Percentiles rank a stretch among this genome's conserved stretches.
These are phyloP conservation scores for Abramis brama DNA, from an alignment of 2,113 vertebrate species.

Conservation along the genomic window DNA sequence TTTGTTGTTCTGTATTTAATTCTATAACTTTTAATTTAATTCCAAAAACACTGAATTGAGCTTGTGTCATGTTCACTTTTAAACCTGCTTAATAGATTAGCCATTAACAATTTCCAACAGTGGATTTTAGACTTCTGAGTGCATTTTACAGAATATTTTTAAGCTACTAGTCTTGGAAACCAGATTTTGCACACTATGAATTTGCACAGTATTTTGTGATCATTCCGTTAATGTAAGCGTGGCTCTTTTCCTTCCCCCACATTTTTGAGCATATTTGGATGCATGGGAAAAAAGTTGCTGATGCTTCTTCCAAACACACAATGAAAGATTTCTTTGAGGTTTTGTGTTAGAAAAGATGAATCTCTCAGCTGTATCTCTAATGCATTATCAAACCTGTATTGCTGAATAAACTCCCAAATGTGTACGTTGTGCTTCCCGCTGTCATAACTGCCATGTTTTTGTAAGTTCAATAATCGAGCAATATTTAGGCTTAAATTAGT, in stretches of 20 bases:
- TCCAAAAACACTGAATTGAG: neutral
- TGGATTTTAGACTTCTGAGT: neutral
- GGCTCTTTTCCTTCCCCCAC: neutral
- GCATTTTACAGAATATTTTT: neutral
- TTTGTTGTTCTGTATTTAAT: neutral
- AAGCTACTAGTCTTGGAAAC: neutral
- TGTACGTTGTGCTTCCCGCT: neutral
- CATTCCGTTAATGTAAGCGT: constrained; percentile 8
- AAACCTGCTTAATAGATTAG: neutral
- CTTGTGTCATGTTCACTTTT: neutral
- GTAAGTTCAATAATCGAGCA: neutral
- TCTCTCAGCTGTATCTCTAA: neutral
- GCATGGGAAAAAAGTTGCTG: neutral
- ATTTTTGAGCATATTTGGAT: constrained; percentile 21
- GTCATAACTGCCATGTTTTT: neutral
- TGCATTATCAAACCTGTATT: neutral
- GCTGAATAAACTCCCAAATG: constrained; percentile 6
- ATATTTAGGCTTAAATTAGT: neutral
- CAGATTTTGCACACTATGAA: constrained; percentile 10
- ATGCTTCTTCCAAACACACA: neutral
- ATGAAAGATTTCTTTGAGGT: neutral
- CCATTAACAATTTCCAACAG: neutral
- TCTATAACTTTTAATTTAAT: neutral
- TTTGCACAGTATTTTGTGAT: constrained; percentile 5
- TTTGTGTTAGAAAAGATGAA: neutral